Base-by-base conservation (phyloP, 2,888 invertebrate genomes). In the Lucinisca nassula region DNA sequence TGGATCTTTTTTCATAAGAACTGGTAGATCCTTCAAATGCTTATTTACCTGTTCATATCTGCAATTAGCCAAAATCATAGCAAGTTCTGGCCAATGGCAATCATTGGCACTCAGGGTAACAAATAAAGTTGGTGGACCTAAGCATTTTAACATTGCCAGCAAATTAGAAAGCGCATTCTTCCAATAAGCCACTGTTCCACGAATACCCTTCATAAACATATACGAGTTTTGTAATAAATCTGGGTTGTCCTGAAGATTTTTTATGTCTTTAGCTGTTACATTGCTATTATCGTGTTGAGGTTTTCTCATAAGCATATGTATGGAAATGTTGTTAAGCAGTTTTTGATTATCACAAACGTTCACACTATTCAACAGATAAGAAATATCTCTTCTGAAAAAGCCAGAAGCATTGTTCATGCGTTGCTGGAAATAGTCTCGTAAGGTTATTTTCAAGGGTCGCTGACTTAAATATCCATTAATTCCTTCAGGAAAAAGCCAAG, bases 111-210 rank as follows among this genome's bases (percentile, higher is more conserved):
- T 45, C 17, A 45, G 17, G 17, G 45, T 45, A 8, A 45, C 45
- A 45, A 45, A 45, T 12, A 45, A 17, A 12, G 45, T 45, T 45
- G 45, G 45, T 17, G 45, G 45, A 17, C 45, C 45, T 45, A 45
- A 35, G 27, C 32, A 75, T 67, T 58, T 82, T 14, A 82, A 38
- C 75, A 70, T 82, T 38, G 76, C 61, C 17, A 82, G 49, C 27
- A 82, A 38, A 49, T 82, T 75, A 17, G 61, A 40, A 27, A 67
- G 45, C 14, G 27, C 75, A 49, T 82, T 76, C 75, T 82, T 82
- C 82, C 82, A 82, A 67, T 82, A 82, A 17, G 76, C 82, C 17
- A 75, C 82, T 6, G 82, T 82, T n/a, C 75, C 75, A 61, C 67
- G 55, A 10, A 82, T 67, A 10, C 27, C 30, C 75, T 82, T 82